Base-by-base conservation (phyloP, 2,888 invertebrate genomes). In the Ceratothoa steindachneri region DNA sequence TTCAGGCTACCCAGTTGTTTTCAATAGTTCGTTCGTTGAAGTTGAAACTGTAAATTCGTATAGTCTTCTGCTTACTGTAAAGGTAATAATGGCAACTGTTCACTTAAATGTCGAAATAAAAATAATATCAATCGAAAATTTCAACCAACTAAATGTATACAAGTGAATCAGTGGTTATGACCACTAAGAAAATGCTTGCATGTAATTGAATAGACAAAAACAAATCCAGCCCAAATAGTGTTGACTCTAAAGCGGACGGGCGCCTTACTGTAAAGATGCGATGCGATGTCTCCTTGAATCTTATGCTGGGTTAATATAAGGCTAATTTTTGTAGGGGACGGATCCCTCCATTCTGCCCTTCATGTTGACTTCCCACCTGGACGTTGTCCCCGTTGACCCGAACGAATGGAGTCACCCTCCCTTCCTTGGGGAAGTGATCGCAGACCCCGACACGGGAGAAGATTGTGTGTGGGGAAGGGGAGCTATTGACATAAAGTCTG, bases 401-500 rank as follows among this genome's bases (percentile, higher is more conserved):
- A 79, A 81, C 9, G 83, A 84, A 83, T 81, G 82, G 71, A 82
- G 82, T 28, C 83, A 83, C 19, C 77, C 77, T 24, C 87, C 87
- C 9, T 87, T 87, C 81, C 82, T 81, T 66, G 87, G 85, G 2
- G 81, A 83, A n/a, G 82, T 86, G 29, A 77, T 81, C 60, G 77
- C 80, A 66, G 81, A 81, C 55, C 52, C 70, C 12, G 80, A 69
- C 4, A 81, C 82, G n/a, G 83, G 85, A 81, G 84, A 83, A n/a
- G 71, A 71, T 22, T 85, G 82, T 77, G 84, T 87, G 51, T 87
- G 86, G 82, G 87, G 85, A 12, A 81, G 87, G 75, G 87, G 87
- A 53, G 83, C 87, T 15, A 83, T 87, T 69, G 87, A 87, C 82
- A 84, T 84, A 77, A 87, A 87, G 81, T 83, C 85, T 74, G 83